A percentile compares a stretch with the other conserved stretches of the same genome.
These are phyloP conservation scores for Potamarius usumacintae DNA, from an alignment of 2,113 vertebrate species.

Conservation along the genomic window DNA sequence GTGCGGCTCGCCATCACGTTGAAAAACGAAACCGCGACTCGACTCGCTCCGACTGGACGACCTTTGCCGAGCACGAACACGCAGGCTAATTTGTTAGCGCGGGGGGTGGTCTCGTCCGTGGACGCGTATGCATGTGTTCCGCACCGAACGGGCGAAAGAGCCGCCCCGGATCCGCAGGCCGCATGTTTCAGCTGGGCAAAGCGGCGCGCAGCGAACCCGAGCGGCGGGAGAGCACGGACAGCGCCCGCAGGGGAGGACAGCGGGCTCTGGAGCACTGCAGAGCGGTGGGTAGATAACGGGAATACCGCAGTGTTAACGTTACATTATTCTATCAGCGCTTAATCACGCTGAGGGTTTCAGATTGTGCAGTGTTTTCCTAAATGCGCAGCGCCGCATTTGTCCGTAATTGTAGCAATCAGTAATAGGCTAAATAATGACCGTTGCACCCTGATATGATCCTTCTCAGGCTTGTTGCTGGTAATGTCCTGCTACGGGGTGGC, in stretches of 20 bases:
- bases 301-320: not conserved
- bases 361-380: not conserved
- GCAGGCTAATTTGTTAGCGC: not conserved
- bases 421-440: conserved; percentile 2
- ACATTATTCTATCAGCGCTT: not conserved
- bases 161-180: conserved; percentile 84
- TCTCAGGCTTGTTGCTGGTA: not conserved
- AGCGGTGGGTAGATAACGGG: conserved; percentile 78
- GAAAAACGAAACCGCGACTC: conserved; percentile 19
- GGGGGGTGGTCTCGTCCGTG: conserved; percentile 61
- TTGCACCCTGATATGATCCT: not conserved
- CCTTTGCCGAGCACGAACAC: conserved; percentile 21
- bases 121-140: conserved; percentile 93
- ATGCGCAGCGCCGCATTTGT: conserved; percentile 16
- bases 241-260: conserved; percentile 72
- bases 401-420: not conserved
- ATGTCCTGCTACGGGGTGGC: not conserved
- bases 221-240: conserved; percentile 81
- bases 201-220: conserved; percentile 78
- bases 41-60: conserved; percentile 13
- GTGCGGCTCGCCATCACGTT: conserved; percentile 60
- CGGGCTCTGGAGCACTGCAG: conserved; percentile 87
- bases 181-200: conserved; percentile 82
- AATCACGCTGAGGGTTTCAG: not conserved
- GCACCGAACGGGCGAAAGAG: conserved; percentile 92